Conservation (phyloP, 2,797 vertebrate species). For the Gymnocypris eckloni region DNA sequence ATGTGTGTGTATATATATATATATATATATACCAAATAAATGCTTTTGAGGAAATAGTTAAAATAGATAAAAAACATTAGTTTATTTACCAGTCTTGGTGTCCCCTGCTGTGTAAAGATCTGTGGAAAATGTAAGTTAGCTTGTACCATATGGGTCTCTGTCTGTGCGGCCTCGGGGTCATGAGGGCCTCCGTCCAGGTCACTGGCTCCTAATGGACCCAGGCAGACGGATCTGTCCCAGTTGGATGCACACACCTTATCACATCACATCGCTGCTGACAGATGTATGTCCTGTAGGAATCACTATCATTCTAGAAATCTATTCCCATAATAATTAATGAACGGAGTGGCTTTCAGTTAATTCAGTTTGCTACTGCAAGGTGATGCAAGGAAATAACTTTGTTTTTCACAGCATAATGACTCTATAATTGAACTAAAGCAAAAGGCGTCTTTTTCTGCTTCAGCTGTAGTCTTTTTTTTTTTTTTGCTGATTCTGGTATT, state of each 20-base stretch:
- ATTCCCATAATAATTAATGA: constrained; percentile 60
- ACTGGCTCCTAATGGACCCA: constrained; percentile 68
- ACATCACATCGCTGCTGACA: constrained; percentile 54
- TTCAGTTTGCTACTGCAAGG: not conserved
- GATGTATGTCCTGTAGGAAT: constrained; percentile 59
- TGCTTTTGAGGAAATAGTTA: too few relatives aligned
- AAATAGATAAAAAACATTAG: not conserved
- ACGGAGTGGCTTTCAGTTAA: not conserved
- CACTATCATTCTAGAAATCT: constrained; percentile 65
- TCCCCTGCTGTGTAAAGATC: constrained; percentile 15
- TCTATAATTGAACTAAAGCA: not conserved
- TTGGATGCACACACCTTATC: constrained; percentile 22
- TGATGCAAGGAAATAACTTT: not conserved
- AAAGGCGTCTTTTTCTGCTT: not conserved
- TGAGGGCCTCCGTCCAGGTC: constrained; percentile 67
- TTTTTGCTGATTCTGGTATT: not conserved
- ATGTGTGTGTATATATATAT: too few relatives aligned
- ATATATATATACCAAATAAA: too few relatives aligned
- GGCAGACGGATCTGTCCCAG: constrained; percentile 12
- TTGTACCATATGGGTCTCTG: constrained; percentile 48
- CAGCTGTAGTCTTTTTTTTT: not conserved
- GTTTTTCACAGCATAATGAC: not conserved
- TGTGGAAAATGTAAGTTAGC: constrained; percentile 5
- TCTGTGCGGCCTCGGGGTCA: constrained; percentile 65
- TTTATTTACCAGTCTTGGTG: not conserved